Evolutionary conservation across 2,113 vertebrate species (phyloP).

Genomic region (Peromyscus maniculatus): DNA sequence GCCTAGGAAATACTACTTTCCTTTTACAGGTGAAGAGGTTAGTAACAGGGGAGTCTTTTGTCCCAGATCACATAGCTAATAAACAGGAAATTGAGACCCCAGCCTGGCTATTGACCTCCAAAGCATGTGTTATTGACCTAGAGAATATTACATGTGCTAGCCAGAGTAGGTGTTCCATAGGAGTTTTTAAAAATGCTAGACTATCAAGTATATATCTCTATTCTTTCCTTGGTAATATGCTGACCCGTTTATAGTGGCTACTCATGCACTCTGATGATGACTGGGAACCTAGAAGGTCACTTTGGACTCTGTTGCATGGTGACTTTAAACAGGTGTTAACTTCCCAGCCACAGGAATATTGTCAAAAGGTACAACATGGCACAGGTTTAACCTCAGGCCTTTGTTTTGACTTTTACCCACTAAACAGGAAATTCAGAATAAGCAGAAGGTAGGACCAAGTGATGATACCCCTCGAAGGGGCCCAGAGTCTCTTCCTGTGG

Average conservation of each 20-base stretch:
- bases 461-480: slow-evolving; percentile 95
- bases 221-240: background rate
- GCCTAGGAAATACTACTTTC: background rate
- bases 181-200: background rate
- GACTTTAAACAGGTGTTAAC: background rate
- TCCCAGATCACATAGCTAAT: background rate
- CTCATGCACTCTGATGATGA: background rate
- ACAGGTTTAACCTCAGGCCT: slow-evolving; percentile 26
- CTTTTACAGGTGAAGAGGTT: background rate
- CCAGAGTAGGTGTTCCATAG: background rate
- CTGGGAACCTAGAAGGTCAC: background rate
- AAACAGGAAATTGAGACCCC: background rate
- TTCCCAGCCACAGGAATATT: background rate
- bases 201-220: background rate
- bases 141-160: background rate
- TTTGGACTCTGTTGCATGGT: background rate
- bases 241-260: background rate
- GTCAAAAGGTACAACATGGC: background rate
- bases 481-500: slow-evolving; percentile 95
- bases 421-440: slow-evolving; percentile 97
- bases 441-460: slow-evolving; percentile 94
- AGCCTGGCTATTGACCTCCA: background rate
- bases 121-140: background rate
- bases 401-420: slow-evolving; percentile 31
- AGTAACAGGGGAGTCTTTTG: background rate